A percentile compares a stretch with the other conserved stretches of the same genome.
Conservation (phyloP, 1,140 invertebrate species). For the Drosophila trapezifrons region DNA sequence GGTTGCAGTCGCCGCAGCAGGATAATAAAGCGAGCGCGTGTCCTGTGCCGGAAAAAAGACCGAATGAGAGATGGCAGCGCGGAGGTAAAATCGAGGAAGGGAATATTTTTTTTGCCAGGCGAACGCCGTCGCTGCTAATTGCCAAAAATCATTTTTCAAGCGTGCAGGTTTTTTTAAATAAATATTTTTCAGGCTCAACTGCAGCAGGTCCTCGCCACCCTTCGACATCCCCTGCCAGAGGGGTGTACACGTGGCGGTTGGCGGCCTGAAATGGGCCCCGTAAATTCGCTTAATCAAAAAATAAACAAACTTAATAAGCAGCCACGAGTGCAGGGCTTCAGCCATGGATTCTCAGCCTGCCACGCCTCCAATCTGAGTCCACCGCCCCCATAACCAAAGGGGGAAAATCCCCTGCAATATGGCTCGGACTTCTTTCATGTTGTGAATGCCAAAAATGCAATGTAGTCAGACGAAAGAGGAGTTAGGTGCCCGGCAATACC, state of each 20-base stretch:
- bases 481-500: not conserved
- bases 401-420: not conserved
- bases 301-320: conserved; percentile 72
- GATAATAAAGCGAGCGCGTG: conserved; percentile 75
- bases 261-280: conserved; percentile 30
- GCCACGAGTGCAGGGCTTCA: conserved; percentile 5
- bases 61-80: conserved; percentile 18
- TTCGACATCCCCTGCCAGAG: conserved; percentile 4
- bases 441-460: conserved; percentile 48
- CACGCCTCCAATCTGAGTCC: conserved; percentile 4
- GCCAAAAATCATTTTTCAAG: conserved; percentile 82
- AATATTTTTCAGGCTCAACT: conserved; percentile 38
- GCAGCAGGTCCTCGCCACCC: conserved; percentile 37
- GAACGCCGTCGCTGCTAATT: conserved; percentile 65
- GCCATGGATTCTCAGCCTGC: not conserved
- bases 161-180: conserved; percentile 51
- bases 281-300: conserved; percentile 75
- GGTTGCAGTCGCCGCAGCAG: conserved; percentile 63
- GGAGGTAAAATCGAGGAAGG: conserved; percentile 9
- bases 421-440: conserved; percentile 15
- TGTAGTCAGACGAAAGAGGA: not conserved
- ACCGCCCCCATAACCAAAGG: not conserved
- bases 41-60: conserved; percentile 36
- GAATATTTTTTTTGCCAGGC: conserved; percentile 26
- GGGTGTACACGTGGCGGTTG: conserved; percentile 23